Evolutionary conservation across 2,888 invertebrate genomes (phyloP), one percentile per base, ranked within the genome.

Genomic region (Pollenia griseotomentosa): DNA sequence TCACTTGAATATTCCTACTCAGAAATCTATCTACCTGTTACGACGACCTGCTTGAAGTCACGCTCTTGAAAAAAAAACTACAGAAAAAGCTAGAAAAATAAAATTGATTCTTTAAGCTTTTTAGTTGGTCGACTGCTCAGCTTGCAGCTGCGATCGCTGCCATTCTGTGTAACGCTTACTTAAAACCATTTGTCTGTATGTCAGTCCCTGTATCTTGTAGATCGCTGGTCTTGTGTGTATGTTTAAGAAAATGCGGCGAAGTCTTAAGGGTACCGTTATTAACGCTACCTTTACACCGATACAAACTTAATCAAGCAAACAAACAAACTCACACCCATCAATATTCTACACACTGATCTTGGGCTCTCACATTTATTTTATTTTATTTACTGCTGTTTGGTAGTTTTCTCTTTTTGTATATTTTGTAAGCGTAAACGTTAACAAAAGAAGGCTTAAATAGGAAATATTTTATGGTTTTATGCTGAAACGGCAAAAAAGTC

Each of bases 361-460:
- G 65, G 55, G 44, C 44, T 70, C 63, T 40, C 71, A 46, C 70
- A 55, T 19, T 40, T 68, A 66, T 57, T 61, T 12, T 48, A 16
- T 48, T 51, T 23, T 9, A 11, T 42, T 63, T 33, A 48, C 55
- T 66, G 53, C 40, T 63, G 51, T 44, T 66, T 71, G 16, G 19
- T 46, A 23, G 55, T 68, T 42, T 75, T 23, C 40, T 61, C 40
- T 61, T 61, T n/a, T 6, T 33, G 33, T 33, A 33, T 33, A 33
- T 63, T 65, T 66, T 23, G 23, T 23, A 23, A 23, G 23, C 42
- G 44, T 61, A 65, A 82, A 33, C 61, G 77, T 63, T 83, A 63
- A 66, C 61, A 79, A 79, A 86, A 80, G 65, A 86, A 83, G 86
- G 86, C 83, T 73, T 80, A 75, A 80, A 86, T 75, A 83, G 80